Base-by-base conservation (phyloP, 2,797 vertebrate genomes). In the Rhadinocentrus ornatus region DNA sequence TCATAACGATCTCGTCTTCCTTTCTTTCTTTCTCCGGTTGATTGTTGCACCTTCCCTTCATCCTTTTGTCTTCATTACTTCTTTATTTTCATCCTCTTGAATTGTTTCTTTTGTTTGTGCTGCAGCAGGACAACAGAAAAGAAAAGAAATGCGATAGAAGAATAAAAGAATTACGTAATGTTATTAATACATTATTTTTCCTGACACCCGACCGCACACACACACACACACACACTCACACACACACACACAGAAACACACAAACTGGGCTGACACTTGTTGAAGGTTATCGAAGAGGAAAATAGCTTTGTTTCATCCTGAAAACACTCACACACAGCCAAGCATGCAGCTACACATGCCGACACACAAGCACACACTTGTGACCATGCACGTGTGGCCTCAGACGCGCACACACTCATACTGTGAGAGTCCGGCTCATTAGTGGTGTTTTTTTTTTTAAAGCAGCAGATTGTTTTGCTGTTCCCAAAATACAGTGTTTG, bases 381-480 rank as follows among this genome's bases (percentile, higher is more conserved):
- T 41, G 39, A 41, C 16, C 20, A 60, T 66, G 74, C 74, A 83
- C 70, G 69, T 75, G 71, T 60, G 56, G 27, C 24, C 44, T 27
- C 29, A 35, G 50, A 64, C 56, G 61, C 70, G 58, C 53, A 57
- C 65, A 69, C 56, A 46, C 65, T 72, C 41, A 3, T 9, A 73
- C 55, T 78, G 80, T 83, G 79, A 86, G 82, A 86, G 78, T 80
- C 69, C 31, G 48, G 73, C 86, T 88, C 83, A 83, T 88, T 86
- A 87, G 77, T 56, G 81, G 56, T 64, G 44, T 18, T 41, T 73
- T 65, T 84, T 72, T 66, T 84, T 75, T 67, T 66, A 69, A 81
- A 73, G 41, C 68, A 63, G 72, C 75, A 63, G 66, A 78, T 85
- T 86, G 66, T 83, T 74, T 16, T 54, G 71, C 22, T 61, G 72